These are phyloP conservation scores for Lamellibrachia satsuma DNA, from an alignment of 2,888 invertebrate genomes.

Conservation along the genomic window DNA sequence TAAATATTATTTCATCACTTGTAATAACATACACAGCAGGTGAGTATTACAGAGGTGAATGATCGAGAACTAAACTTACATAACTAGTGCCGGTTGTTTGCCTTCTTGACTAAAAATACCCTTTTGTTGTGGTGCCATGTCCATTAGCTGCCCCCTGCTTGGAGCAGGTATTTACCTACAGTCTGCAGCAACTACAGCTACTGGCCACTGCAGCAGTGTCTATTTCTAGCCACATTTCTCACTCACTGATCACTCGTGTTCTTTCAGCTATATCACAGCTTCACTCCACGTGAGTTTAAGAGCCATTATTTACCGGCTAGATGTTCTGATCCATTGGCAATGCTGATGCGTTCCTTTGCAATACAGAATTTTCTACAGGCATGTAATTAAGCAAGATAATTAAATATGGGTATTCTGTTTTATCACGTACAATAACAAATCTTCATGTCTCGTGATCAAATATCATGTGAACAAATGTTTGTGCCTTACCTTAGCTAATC, in stretches of 20 bases:
- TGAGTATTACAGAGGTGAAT: background rate
- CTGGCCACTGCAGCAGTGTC: background rate
- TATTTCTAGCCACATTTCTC: background rate
- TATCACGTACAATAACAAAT: background rate
- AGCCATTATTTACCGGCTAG: background rate
- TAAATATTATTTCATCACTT: slow-evolving; percentile 13
- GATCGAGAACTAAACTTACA: background rate
- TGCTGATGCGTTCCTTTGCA: background rate
- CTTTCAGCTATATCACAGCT: background rate
- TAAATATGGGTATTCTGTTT: background rate
- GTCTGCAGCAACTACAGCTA: background rate
- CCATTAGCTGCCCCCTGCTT: background rate
- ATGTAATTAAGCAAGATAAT: background rate
- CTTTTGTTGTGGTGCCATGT: background rate
- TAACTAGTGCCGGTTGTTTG: background rate
- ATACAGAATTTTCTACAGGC: background rate
- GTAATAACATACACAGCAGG: background rate
- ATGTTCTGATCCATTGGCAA: background rate
- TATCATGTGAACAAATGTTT: background rate
- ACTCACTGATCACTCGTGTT: background rate
- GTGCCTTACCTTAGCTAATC: background rate
- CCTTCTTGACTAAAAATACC: background rate
- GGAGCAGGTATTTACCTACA: background rate
- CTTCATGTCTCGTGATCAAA: background rate
- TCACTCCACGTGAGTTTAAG: background rate